Evolutionary conservation across 2,888 invertebrate species (phyloP), one percentile per base, ranked within the genome.

Genomic region (Diarsia mendica): DNA sequence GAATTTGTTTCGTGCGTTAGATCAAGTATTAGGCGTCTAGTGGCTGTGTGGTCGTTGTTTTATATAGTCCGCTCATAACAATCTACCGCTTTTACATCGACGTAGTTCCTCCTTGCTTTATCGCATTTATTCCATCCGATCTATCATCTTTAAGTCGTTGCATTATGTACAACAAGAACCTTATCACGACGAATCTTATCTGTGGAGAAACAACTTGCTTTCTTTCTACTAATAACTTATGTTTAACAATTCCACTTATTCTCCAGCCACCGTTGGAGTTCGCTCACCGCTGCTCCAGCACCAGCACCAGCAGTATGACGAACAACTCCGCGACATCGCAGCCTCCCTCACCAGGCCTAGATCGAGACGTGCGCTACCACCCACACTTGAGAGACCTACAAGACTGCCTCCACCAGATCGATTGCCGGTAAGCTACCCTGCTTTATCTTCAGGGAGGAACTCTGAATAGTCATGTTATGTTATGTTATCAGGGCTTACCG

Each of bases 281-380:
- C 91, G 95, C 1, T 96, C 96, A 2, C 95, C 96, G 13, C 89
- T 96, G 6, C 92, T 96, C 84, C 97, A 93, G 90, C 97, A 94
- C 18, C 95, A 95, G 79, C 94, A 95, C 84, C 95, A 94, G 86
- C 96, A 95, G 78, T 97, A 96, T 88, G 97, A 97, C 90, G 98
- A 98, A 89, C 98, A 98, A 90, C 96, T 98, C 83, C 97, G 98
- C 84, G 98, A 98, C 92, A 98, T 98, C 87, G 98, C 98, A 5
- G 98, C 98, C 69, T 98, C 98, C 28, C 97, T 98, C 86, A 98
- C 98, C 18, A 97, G 98, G 89, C 98, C 98, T 39, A 94, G 97
- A 85, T 95, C 97, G 3, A 95, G 97, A 81, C 96, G 96, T 28
- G 95, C 96, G 3, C 90, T 96, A 51, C 96, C 95, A 11, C 97